phyloP scores from a whole-genome alignment of 2,113 vertebrate species.

The Suncus etruscus region DNA sequence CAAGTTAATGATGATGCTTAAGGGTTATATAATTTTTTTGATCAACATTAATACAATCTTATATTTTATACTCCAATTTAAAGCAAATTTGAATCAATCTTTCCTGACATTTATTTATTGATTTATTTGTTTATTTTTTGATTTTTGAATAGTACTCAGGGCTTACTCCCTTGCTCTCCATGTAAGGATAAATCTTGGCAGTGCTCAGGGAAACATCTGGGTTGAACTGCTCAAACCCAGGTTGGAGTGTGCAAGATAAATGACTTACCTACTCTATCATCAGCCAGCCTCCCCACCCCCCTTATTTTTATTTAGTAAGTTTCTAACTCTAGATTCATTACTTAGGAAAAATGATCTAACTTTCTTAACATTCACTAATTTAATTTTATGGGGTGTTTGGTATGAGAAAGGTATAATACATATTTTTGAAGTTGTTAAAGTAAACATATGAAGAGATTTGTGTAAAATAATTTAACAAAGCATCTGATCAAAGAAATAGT shows the following conservation, averaged over 20 bases:
- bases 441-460: neutral
- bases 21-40: neutral
- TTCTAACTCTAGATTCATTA: neutral
- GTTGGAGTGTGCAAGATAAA: too few relatives aligned
- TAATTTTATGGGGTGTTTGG: neutral
- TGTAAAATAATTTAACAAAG: neutral
- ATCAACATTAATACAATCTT: conserved; percentile 26
- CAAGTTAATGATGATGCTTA: neutral
- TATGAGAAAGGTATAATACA: neutral
- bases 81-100: neutral
- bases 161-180: too few relatives aligned
- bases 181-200: too few relatives aligned
- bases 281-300: too few relatives aligned
- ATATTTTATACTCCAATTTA: conserved; percentile 47
- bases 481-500: neutral
- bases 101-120: neutral
- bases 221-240: too few relatives aligned
- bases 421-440: neutral
- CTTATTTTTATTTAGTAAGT: neutral
- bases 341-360: neutral
- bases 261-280: too few relatives aligned
- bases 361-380: neutral
- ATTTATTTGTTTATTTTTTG: too few relatives aligned
- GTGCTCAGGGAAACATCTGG: too few relatives aligned
- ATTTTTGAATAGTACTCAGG: too few relatives aligned